phyloP scores from a whole-genome alignment of 2,113 vertebrate species.

The Bubo bubo region DNA sequence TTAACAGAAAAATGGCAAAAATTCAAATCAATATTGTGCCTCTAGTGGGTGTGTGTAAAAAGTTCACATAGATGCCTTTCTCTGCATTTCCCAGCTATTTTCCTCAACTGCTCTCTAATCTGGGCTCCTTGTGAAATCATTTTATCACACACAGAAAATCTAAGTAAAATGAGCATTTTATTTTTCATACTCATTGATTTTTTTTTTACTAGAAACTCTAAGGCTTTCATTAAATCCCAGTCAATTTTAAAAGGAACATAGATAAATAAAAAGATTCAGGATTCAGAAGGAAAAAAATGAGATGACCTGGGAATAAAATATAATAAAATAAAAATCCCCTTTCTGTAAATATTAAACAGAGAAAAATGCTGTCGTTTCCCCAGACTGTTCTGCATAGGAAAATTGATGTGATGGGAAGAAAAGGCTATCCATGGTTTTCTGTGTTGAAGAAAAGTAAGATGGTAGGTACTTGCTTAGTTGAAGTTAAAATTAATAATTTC shows the following conservation, averaged over 20 bases:
- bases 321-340: neutral
- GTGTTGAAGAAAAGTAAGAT: neutral
- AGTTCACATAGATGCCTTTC: neutral
- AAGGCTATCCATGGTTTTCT: neutral
- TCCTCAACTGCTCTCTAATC: neutral
- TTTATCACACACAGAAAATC: neutral
- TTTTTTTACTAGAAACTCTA: neutral
- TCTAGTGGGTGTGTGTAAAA: neutral
- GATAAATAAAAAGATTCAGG: neutral
- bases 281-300: neutral
- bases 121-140: neutral
- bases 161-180: neutral
- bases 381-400: neutral
- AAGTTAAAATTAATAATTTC: neutral
- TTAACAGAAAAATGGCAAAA: neutral
- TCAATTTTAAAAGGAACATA: neutral
- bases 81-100: neutral
- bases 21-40: neutral
- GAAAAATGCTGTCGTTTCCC: neutral
- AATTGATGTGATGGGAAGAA: neutral
- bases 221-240: neutral
- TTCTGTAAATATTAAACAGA: neutral
- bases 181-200: neutral
- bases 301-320: neutral
- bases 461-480: neutral